phyloP scores from a whole-genome alignment of 1,140 invertebrate genomes.

The Cherax destructor region DNA sequence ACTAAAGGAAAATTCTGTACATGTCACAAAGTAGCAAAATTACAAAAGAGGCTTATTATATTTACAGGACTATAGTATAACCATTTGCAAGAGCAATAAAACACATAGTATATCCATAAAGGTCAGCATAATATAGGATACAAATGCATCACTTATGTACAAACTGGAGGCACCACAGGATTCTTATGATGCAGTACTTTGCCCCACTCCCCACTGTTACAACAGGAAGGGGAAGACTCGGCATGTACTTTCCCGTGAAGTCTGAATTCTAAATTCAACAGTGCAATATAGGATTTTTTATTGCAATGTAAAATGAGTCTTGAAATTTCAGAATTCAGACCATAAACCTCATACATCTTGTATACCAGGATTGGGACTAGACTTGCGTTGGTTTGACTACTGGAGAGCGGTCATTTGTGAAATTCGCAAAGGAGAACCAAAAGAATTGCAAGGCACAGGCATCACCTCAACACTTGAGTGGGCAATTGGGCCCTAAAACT shows the following conservation, averaged over 20 bases:
- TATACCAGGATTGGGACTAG: slow-evolving; percentile 58
- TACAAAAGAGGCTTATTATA: slow-evolving; percentile 62
- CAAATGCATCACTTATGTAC: slow-evolving; percentile 53
- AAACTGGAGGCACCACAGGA: slow-evolving; percentile 25
- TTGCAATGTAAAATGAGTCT: neutral
- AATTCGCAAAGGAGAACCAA: slow-evolving; percentile 31
- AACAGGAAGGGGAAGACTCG: neutral
- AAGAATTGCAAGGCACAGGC: slow-evolving; percentile 58
- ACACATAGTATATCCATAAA: slow-evolving; percentile 5
- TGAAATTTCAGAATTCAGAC: slow-evolving; percentile 22
- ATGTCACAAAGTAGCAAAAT: slow-evolving; percentile 65
- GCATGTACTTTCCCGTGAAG: neutral
- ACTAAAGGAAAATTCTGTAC: slow-evolving; percentile 55
- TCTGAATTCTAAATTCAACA: slow-evolving; percentile 8
- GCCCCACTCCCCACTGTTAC: neutral
- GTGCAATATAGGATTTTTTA: neutral
- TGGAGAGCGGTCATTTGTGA: neutral
- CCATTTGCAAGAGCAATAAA: slow-evolving; percentile 26
- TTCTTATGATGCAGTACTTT: neutral
- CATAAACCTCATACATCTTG: slow-evolving; percentile 12
- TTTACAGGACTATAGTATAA: slow-evolving; percentile 49
- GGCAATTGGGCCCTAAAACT: slow-evolving; percentile 13
- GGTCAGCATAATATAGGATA: slow-evolving; percentile 49
- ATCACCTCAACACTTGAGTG: slow-evolving; percentile 60
- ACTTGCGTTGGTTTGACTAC: slow-evolving; percentile 41